Conservation (phyloP, 2,113 vertebrate genomes). For the Ptyas mucosa region DNA sequence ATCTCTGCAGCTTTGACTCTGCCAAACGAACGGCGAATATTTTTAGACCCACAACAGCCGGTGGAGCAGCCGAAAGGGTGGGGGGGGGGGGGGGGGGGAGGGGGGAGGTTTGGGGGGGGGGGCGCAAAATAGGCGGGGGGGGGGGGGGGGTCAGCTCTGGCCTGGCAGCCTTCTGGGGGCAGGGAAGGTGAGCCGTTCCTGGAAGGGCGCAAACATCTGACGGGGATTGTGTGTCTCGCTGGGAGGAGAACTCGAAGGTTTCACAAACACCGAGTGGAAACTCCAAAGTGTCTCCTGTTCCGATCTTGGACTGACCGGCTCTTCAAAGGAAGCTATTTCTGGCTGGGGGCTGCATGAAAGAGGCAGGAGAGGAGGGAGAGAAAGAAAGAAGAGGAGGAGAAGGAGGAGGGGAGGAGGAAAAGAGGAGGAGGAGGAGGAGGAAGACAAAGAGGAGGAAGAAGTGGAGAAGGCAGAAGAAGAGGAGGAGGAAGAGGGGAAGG, state of each 20-base stretch:
- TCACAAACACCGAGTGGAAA: conserved; percentile 51
- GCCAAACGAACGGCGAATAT: not conserved
- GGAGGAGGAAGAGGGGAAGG: rapidly evolving
- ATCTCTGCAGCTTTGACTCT: not conserved
- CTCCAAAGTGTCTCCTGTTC: conserved; percentile 53
- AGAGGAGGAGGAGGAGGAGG: too few species aligned
- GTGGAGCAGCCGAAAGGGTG: not conserved
- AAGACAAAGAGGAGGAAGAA: rapidly evolving
- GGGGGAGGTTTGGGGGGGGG: too few species aligned
- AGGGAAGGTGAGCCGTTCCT: not conserved
- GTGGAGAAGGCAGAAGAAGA: rapidly evolving
- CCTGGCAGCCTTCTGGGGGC: not conserved
- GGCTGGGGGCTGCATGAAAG: not conserved
- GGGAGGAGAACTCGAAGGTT: conserved; percentile 24
- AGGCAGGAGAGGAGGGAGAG: not conserved
- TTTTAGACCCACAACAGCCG: not conserved
- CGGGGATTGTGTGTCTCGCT: not conserved
- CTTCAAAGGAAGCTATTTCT: conserved; percentile 46
- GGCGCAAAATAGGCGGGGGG: not conserved
- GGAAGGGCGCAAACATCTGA: not conserved
- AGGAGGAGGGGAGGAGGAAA: too few species aligned
- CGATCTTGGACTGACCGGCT: conserved; percentile 39
- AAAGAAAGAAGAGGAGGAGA: not conserved
- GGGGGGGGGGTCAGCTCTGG: not conserved
- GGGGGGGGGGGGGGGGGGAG: too few species aligned